These are phyloP conservation scores for Bovichtus variegatus DNA, from an alignment of 2,797 vertebrate species.

Conservation along the genomic window DNA sequence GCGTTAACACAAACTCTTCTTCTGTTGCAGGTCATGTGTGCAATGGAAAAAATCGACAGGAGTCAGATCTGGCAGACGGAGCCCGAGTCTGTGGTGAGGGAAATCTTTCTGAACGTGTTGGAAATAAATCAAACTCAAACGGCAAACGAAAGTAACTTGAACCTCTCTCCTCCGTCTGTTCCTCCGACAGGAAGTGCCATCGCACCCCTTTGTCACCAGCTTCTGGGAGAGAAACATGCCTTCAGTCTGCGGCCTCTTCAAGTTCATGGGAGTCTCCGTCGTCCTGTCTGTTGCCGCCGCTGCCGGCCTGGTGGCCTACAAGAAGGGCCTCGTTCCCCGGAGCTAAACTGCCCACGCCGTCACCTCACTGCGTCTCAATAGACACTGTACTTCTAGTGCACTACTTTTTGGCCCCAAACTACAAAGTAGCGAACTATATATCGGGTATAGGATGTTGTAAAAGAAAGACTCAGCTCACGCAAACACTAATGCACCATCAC, in stretches of 20 bases:
- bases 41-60: constrained; percentile 89
- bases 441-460: constrained; percentile 24
- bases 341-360: constrained; percentile 55
- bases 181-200: constrained; percentile 89
- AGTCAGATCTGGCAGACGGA: constrained; percentile 93
- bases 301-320: constrained; percentile 86
- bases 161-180: not conserved
- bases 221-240: constrained; percentile 96
- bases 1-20: constrained; percentile 8
- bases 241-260: constrained; percentile 91
- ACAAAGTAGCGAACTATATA: constrained; percentile 23
- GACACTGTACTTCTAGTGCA: constrained; percentile 37
- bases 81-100: constrained; percentile 88
- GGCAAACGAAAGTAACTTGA: not conserved
- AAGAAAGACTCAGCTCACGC: constrained; percentile 40
- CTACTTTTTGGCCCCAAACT: constrained; percentile 34
- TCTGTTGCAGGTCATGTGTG: constrained; percentile 88
- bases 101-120: not conserved
- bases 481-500: constrained; percentile 27
- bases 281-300: constrained; percentile 83
- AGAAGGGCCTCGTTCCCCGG: constrained; percentile 85
- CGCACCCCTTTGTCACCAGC: constrained; percentile 86
- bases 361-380: constrained; percentile 32
- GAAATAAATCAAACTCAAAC: not conserved
- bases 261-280: constrained; percentile 87